Evolutionary conservation across 2,113 vertebrate species (phyloP), one percentile per base, ranked within the genome.

Genomic region (Menura novaehollandiae): DNA sequence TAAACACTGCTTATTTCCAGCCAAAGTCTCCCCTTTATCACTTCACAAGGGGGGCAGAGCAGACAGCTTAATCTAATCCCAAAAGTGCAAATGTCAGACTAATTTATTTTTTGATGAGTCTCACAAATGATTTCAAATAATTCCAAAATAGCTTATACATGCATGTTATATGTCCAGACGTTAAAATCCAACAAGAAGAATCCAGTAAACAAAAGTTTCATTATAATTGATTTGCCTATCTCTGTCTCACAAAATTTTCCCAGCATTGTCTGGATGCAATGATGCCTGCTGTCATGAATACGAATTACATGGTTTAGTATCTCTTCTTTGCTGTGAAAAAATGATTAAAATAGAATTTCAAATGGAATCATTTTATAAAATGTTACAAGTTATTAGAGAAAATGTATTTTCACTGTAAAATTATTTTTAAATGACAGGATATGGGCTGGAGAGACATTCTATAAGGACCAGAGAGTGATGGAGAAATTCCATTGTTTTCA

Each of bases 151-250:
- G 47, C 39, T 91, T 83, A 91, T 77, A 88, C 30, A 51, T 69
- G 24, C 72, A n/a, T 85, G 56, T 68, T 91, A 66, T 69, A 77
- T 67, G 82, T 68, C 72, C 82, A 85, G 43, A 77, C 75, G 77
- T n/a, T 80, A 88, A 88, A 91, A 93, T 44, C 27, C 75, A 92
- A 44, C 60, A 78, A 49, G 49, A 78, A 68, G 28, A 59, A 94
- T 77, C 53, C 82, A 69, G 63, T 41, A 85, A 95, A 93, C 67
- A 91, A 80, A 96, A 93, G 53, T 90, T 96, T 83, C 55, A 71
- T 86, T 91, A 60, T 71, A 90, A 88, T 32, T 95, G 39, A 90
- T 96, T 96, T 94, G 72, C 82, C 91, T 95, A 86, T 91, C 75
- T 93, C 87, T 69, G 74, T 82, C 84, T 93, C 53, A 76, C 93